Evolutionary conservation across 2,113 vertebrate genomes (phyloP).

Genomic region (Calonectris borealis): DNA sequence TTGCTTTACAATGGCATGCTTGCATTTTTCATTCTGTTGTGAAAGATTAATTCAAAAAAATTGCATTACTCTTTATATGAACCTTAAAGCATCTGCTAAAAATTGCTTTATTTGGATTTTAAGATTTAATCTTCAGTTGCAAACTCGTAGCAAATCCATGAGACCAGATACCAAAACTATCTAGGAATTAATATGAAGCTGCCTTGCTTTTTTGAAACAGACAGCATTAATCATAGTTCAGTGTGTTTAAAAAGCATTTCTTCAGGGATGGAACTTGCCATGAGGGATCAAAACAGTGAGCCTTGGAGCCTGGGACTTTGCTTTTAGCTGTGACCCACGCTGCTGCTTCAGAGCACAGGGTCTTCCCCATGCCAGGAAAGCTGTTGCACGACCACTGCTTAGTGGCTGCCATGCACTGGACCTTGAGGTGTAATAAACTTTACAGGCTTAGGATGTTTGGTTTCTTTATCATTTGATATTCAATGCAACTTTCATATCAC

Average conservation of each 20-base stretch:
- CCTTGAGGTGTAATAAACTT: background rate
- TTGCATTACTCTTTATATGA: background rate
- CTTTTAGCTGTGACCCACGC: background rate
- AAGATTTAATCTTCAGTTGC: background rate
- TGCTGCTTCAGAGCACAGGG: background rate
- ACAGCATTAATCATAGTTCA: background rate
- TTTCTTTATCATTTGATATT: background rate
- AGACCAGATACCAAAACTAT: background rate
- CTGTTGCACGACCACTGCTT: background rate
- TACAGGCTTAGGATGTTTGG: background rate
- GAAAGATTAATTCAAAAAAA: background rate
- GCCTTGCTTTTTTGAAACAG: background rate
- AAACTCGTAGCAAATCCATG: background rate
- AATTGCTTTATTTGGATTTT: background rate
- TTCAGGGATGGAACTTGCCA: background rate
- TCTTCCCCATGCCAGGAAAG: fast-evolving
- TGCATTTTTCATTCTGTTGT: background rate
- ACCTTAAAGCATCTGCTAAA: background rate
- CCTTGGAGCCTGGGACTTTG: background rate
- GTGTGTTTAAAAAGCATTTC: background rate
- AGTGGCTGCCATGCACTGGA: background rate
- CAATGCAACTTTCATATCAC: background rate
- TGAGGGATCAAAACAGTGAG: background rate
- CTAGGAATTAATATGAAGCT: background rate
- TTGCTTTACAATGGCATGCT: background rate